Evolutionary conservation across 2,888 invertebrate species (phyloP).

Genomic region (Lasioglossum pauxillum): DNA sequence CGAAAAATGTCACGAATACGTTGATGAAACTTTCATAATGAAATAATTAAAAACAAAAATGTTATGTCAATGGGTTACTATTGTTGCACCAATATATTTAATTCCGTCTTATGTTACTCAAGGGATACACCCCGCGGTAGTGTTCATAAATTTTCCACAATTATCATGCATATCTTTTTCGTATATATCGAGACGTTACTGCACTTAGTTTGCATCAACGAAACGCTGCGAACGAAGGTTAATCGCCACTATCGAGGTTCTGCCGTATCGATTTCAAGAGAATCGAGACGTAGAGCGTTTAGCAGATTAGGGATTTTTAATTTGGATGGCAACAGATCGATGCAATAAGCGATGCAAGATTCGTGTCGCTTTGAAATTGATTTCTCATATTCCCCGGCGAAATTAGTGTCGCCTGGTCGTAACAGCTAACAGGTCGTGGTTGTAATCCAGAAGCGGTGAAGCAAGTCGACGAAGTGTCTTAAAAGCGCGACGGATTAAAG

Average conservation of each 20-base stretch:
- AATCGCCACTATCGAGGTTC: neutral
- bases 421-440: neutral
- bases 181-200: too few relatives aligned
- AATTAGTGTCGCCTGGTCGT: neutral
- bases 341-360: neutral
- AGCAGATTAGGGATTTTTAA: neutral
- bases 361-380: neutral
- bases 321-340: neutral
- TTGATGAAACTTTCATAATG: too few relatives aligned
- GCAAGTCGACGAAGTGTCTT: slow-evolving; percentile 6
- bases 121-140: too few relatives aligned
- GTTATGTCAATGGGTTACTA: too few relatives aligned
- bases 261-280: neutral
- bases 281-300: neutral
- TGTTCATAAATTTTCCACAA: too few relatives aligned
- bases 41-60: too few relatives aligned
- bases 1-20: too few relatives aligned
- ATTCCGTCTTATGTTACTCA: too few relatives aligned
- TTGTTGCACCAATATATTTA: too few relatives aligned
- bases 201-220: neutral
- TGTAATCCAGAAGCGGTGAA: slow-evolving; percentile 18
- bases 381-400: neutral
- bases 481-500: slow-evolving; percentile 10
- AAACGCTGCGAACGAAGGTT: neutral
- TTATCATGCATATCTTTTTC: too few relatives aligned